A percentile compares a stretch with the other conserved stretches of the same genome.
Evolutionary conservation across 2,797 vertebrate genomes (phyloP).

Genomic region (Tokudaia muenninki): DNA sequence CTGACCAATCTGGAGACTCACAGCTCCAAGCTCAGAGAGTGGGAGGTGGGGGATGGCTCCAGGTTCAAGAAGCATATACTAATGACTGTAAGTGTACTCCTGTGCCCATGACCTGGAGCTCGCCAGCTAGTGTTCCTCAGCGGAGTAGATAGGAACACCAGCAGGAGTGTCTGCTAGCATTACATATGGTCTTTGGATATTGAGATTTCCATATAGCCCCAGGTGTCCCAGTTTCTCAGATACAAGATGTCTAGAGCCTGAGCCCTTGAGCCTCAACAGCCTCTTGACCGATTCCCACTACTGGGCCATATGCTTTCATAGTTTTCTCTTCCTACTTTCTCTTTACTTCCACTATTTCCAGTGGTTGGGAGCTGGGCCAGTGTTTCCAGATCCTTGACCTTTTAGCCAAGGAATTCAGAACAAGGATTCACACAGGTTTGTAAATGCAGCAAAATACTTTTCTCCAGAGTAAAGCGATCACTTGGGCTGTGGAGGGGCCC

Average conservation of each 20-base stretch:
- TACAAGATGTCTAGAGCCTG: neutral
- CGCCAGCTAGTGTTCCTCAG: neutral
- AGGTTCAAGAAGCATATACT: neutral
- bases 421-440: neutral
- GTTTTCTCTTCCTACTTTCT: neutral
- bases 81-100: neutral
- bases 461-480: neutral
- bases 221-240: neutral
- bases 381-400: neutral
- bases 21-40: neutral
- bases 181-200: too few species aligned
- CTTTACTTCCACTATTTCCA: neutral
- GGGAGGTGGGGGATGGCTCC: neutral
- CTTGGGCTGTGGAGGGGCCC: too few species aligned
- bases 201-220: neutral
- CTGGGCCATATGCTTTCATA: neutral
- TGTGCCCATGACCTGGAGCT: neutral
- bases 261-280: neutral
- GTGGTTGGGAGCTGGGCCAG: neutral
- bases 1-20: neutral
- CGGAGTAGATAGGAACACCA: too few species aligned
- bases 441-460: neutral
- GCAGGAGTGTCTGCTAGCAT: neutral
- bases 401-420: neutral
- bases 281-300: rapidly evolving